Conservation (phyloP, 2,888 invertebrate genomes). For the Xanthia togata region DNA sequence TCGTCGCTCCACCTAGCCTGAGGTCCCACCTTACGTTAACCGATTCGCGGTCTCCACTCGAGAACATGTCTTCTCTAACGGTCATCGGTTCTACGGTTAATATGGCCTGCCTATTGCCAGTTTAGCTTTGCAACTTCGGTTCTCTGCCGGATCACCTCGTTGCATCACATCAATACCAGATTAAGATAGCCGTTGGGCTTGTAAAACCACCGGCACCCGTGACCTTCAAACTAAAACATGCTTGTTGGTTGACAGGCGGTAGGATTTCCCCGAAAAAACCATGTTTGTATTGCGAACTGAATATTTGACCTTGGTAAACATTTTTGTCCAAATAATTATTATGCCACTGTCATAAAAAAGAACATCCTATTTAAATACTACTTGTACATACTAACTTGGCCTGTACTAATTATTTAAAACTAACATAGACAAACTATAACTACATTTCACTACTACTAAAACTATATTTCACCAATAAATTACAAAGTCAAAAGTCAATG, state of each 20-base stretch:
- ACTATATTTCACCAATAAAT: neutral
- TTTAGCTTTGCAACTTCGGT: too few relatives aligned
- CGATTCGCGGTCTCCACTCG: too few relatives aligned
- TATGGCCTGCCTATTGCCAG: too few relatives aligned
- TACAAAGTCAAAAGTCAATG: neutral
- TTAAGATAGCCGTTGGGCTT: neutral
- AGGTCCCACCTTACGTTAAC: too few relatives aligned
- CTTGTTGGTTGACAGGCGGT: neutral
- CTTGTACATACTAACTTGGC: neutral
- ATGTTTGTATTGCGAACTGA: neutral
- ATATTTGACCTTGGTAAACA: constrained; percentile 9
- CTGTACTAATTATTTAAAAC: neutral
- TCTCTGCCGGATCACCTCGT: too few relatives aligned
- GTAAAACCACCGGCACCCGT: too few relatives aligned
- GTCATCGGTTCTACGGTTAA: too few relatives aligned
- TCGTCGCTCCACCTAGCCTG: too few relatives aligned
- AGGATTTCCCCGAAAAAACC: neutral
- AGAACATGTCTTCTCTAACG: too few relatives aligned
- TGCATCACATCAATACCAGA: too few relatives aligned
- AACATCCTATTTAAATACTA: neutral
- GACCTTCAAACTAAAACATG: neutral
- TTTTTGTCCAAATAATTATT: neutral
- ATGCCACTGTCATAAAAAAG: neutral
- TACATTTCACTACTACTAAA: too few relatives aligned
- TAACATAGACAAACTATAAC: neutral